These are phyloP conservation scores for Engraulis encrasicolus DNA, from an alignment of 2,113 vertebrate genomes.

Conservation along the genomic window DNA sequence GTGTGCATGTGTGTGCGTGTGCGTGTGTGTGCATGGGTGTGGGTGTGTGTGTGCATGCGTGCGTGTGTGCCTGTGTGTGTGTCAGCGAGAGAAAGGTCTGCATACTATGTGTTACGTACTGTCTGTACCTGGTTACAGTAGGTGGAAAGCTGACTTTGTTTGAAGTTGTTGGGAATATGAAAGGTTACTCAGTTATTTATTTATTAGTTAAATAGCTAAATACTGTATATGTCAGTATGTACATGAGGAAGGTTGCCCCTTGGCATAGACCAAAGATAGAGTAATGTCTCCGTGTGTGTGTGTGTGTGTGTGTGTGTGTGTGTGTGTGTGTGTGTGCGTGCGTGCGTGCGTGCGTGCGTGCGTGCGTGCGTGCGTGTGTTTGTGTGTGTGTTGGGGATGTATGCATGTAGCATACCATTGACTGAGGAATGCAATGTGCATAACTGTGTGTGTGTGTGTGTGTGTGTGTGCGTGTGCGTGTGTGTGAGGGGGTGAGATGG, in stretches of 20 bases:
- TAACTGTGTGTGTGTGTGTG: constrained; percentile 65
- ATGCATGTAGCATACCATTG: too few species aligned
- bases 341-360: not conserved
- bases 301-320: constrained; percentile 63
- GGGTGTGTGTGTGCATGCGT: too few species aligned
- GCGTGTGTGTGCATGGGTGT: not conserved
- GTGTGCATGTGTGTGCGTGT: not conserved
- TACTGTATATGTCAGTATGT: too few species aligned
- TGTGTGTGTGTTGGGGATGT: not conserved
- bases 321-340: not conserved
- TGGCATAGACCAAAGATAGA: constrained; percentile 62
- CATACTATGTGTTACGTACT: too few species aligned
- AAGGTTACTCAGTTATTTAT: constrained; percentile 2
- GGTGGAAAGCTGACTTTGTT: not conserved
- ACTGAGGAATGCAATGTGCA: not conserved
- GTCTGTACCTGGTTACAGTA: not conserved
- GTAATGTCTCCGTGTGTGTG: too few species aligned
- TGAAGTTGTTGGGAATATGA: constrained; percentile 11
- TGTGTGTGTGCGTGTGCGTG: constrained; percentile 63
- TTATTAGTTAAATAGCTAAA: too few species aligned
- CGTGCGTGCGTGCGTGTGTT: not conserved
- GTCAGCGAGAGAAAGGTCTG: too few species aligned
- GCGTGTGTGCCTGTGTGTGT: too few species aligned
- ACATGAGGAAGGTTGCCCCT: constrained; percentile 46
- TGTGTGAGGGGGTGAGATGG: constrained; percentile 46